A percentile compares a stretch with the other conserved stretches of the same genome.
Evolutionary conservation across 2,888 invertebrate species (phyloP).

Genomic region (Epirrhoe tristata): DNA sequence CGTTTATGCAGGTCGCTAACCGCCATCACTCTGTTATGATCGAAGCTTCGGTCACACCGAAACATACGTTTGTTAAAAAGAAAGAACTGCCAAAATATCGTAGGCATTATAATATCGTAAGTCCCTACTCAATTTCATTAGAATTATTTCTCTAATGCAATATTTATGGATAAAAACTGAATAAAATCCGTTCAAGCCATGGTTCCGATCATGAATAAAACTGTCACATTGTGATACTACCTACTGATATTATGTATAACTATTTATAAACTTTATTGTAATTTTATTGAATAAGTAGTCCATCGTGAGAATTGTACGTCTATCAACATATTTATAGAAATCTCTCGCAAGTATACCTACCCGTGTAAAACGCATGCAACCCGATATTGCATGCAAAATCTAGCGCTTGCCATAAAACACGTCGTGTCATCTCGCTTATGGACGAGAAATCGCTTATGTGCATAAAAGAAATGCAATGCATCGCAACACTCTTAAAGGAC

Average conservation of each 20-base stretch:
- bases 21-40: constrained; percentile 42
- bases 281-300: no score
- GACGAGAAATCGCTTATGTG: constrained; percentile 50
- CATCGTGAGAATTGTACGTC: neutral
- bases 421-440: constrained; percentile 52
- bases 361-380: constrained; percentile 36
- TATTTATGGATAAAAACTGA: no score
- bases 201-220: no score
- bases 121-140: neutral
- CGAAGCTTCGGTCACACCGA: constrained; percentile 23
- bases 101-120: no score
- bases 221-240: no score
- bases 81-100: no score
- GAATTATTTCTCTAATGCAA: no score
- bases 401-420: constrained; percentile 60
- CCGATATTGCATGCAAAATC: constrained; percentile 65
- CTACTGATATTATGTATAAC: no score
- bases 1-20: constrained; percentile 61
- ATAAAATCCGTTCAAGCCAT: no score
- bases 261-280: no score
- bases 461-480: constrained; percentile 55
- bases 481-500: constrained; percentile 55
- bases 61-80: constrained; percentile 6
- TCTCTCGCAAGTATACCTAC: constrained; percentile 15
- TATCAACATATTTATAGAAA: neutral